Percentiles rank a stretch among this genome's conserved stretches.
phyloP scores from a whole-genome alignment of 2,797 vertebrate genomes.

The Ficedula albicollis region DNA sequence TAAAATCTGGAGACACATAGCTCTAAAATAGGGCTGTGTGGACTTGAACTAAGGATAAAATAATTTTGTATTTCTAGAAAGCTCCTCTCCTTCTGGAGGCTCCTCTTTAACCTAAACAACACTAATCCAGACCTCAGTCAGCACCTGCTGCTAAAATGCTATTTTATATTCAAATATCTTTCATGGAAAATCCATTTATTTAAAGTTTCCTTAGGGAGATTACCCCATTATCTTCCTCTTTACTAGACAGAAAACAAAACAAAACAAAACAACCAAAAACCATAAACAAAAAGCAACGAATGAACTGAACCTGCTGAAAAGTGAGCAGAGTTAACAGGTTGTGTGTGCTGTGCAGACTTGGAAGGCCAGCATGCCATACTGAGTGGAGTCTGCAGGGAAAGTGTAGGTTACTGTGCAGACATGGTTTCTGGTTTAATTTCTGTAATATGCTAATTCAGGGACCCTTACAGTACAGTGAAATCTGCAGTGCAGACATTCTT shows the following conservation, averaged over 20 bases:
- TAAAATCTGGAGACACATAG: accelerated
- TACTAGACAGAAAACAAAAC: no score
- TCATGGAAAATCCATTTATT: not conserved
- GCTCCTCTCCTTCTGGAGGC: not conserved
- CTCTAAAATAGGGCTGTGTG: not conserved
- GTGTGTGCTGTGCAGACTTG: not conserved
- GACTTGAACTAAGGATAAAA: not conserved
- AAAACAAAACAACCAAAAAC: not conserved
- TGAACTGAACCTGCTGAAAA: not conserved
- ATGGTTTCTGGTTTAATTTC: not conserved
- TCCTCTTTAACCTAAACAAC: not conserved
- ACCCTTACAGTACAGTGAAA: not conserved
- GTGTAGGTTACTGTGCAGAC: not conserved
- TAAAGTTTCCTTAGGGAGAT: not conserved
- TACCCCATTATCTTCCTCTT: not conserved
- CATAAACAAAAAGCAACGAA: not conserved
- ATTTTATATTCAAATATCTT: not conserved
- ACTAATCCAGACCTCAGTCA: not conserved
- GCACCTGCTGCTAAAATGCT: not conserved
- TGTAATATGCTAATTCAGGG: not conserved
- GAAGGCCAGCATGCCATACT: not conserved
- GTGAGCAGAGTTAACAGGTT: not conserved
- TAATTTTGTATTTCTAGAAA: not conserved
- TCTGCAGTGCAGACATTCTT: not conserved
- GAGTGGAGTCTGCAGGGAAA: accelerated